Conservation (phyloP, 2,797 vertebrate species). For the Emys orbicularis region DNA sequence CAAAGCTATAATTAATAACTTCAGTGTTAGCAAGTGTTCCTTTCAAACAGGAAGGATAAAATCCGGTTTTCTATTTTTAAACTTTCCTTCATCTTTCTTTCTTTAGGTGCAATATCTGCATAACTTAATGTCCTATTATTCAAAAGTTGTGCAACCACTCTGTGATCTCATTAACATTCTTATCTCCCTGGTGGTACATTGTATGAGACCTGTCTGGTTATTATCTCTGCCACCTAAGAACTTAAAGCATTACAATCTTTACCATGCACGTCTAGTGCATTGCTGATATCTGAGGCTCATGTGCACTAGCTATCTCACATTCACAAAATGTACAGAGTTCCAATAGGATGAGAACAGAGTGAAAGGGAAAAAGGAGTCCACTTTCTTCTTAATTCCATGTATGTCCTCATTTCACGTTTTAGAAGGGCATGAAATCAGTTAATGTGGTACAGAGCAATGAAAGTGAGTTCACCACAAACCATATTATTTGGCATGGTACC, state of each 20-base stretch:
- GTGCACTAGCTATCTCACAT: neutral
- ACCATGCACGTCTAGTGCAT: neutral
- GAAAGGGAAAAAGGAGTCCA: neutral
- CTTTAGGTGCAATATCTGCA: neutral
- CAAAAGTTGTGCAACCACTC: conserved; percentile 21
- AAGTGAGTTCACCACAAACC: neutral
- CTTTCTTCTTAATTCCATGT: conserved; percentile 50
- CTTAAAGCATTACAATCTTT: conserved; percentile 19
- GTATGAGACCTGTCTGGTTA: conserved; percentile 44
- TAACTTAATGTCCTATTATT: conserved; percentile 33
- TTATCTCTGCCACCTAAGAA: conserved; percentile 53
- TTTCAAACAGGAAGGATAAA: conserved; percentile 46
- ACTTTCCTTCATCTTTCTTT: conserved; percentile 39
- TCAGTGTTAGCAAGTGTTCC: conserved; percentile 15
- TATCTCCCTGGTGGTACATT: neutral
- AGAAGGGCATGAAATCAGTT: conserved; percentile 30
- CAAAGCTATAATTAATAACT: conserved; percentile 50
- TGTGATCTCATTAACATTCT: conserved; percentile 63
- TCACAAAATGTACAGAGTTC: conserved; percentile 35
- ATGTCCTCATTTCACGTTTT: neutral
- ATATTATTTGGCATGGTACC: neutral
- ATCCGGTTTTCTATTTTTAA: conserved; percentile 63
- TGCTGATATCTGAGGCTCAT: neutral
- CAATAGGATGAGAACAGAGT: conserved; percentile 8
- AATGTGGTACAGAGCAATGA: neutral